A percentile compares a stretch with the other conserved stretches of the same genome.
Evolutionary conservation across 2,888 invertebrate species (phyloP).

Genomic region (Maniola hyperantus): DNA sequence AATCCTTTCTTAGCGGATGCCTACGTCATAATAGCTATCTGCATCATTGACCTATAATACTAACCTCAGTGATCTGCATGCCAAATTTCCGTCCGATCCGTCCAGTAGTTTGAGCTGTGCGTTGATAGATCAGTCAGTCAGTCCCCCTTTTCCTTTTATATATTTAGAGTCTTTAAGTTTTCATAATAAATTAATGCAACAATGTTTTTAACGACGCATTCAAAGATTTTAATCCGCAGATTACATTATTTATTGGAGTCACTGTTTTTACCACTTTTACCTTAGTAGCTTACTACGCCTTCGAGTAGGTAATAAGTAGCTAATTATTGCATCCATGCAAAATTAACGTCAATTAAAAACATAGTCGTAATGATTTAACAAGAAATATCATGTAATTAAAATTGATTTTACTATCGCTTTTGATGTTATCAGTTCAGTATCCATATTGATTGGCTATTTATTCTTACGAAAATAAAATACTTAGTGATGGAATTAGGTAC

Average conservation of each 20-base stretch:
- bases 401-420: neutral
- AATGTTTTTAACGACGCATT: neutral
- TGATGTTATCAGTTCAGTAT: neutral
- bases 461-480: too few species aligned
- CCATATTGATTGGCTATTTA: neutral
- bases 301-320: neutral
- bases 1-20: neutral
- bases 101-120: too few species aligned
- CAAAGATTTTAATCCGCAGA: neutral
- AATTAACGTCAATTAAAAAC: conserved; percentile 11
- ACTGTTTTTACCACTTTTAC: neutral
- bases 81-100: too few species aligned
- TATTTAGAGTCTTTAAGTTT: too few species aligned
- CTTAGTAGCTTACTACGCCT: too few species aligned
- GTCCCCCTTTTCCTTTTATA: too few species aligned
- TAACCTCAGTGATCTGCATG: too few species aligned
- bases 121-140: too few species aligned
- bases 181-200: too few species aligned
- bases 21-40: neutral
- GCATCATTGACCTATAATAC: too few species aligned
- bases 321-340: conserved; percentile 12
- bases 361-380: neutral
- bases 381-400: neutral
- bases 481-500: too few species aligned
- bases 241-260: neutral